These are phyloP conservation scores for Synergus laeviventris DNA, from an alignment of 2,888 invertebrate genomes.

Conservation along the genomic window DNA sequence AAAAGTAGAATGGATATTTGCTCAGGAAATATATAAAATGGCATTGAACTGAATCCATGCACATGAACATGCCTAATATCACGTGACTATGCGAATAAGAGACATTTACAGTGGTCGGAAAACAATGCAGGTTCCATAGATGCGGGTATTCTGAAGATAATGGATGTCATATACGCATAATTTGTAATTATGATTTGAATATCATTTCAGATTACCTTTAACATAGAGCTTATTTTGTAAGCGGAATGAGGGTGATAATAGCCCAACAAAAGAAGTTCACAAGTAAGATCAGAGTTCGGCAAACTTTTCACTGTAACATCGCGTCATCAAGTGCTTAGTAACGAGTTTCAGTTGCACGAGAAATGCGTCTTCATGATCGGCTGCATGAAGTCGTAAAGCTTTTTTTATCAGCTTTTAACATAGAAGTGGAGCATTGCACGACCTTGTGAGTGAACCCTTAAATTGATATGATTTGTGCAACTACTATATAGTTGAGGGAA, in stretches of 20 bases:
- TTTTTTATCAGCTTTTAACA: conserved; percentile 7
- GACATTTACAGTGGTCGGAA: not conserved
- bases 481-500: no score
- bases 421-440: not conserved
- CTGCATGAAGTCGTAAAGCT: not conserved
- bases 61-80: not conserved
- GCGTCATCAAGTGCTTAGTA: not conserved
- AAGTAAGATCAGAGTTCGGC: not conserved
- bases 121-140: conserved; percentile 21
- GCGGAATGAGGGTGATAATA: not conserved
- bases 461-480: not conserved
- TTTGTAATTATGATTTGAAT: not conserved
- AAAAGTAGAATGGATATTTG: not conserved
- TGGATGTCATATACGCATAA: not conserved
- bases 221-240: not conserved
- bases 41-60: conserved; percentile 12
- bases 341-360: not conserved
- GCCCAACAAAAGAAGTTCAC: not conserved
- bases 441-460: not conserved
- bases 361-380: not conserved
- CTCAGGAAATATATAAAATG: conserved; percentile 8
- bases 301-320: not conserved
- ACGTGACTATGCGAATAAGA: conserved; percentile 14
- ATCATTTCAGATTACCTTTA: not conserved
- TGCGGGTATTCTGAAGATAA: conserved; percentile 8